Evolutionary conservation across 2,888 invertebrate species (phyloP).

Genomic region (Tipula unca): DNA sequence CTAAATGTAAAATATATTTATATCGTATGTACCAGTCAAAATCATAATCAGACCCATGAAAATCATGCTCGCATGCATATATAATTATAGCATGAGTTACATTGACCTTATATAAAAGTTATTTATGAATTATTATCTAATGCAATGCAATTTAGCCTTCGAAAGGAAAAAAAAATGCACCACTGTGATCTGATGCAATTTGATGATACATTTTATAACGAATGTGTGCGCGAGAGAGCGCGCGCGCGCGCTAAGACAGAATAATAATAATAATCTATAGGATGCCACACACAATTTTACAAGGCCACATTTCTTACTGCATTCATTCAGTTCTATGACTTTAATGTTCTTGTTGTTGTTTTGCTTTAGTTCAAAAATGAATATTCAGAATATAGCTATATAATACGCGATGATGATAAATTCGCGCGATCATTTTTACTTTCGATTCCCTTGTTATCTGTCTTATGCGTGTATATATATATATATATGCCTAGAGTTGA

Average conservation of each 20-base stretch:
- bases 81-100: not conserved
- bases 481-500: too few species aligned
- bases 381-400: not conserved
- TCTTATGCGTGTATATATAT: too few species aligned
- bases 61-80: not conserved
- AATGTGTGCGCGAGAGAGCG: not conserved
- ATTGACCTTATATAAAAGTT: not conserved
- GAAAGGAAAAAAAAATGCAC: not conserved
- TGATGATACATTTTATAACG: not conserved
- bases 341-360: not conserved
- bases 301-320: conserved; percentile 8
- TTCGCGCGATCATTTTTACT: too few species aligned
- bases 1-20: not conserved
- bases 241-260: not conserved
- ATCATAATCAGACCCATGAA: not conserved
- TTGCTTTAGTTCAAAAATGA: not conserved
- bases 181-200: not conserved
- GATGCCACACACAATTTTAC: not conserved
- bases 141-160: not conserved
- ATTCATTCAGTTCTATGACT: not conserved
- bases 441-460: too few species aligned
- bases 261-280: not conserved
- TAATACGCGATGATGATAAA: too few species aligned
- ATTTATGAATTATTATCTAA: not conserved
- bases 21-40: not conserved